Conservation (phyloP, 2,113 vertebrate species). For the Sitta europaea region DNA sequence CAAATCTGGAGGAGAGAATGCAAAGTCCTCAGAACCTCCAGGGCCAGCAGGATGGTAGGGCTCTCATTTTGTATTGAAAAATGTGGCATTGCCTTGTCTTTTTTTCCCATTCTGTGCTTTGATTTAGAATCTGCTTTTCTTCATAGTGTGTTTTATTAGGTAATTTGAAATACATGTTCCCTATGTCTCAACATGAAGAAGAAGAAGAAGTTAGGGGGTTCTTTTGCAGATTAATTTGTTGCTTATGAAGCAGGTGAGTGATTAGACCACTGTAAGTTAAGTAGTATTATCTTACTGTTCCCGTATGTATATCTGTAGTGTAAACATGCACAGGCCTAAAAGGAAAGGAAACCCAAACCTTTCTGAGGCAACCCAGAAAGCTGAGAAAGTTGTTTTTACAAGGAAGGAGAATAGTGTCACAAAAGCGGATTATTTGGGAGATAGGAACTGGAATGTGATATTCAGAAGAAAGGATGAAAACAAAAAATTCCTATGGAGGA, state of each 20-base stretch:
- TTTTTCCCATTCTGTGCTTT: not conserved
- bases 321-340: not conserved
- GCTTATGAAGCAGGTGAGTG: conserved; percentile 6
- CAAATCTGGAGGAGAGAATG: conserved; percentile 84
- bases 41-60: conserved; percentile 82
- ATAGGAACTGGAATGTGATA: not conserved
- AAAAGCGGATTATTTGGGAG: not conserved
- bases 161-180: not conserved
- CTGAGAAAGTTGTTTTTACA: not conserved
- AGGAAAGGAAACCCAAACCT: not conserved
- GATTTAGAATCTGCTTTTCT: conserved; percentile 10
- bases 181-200: not conserved
- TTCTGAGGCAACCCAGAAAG: not conserved
- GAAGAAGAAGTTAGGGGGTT: not conserved
- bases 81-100: not conserved
- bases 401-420: not conserved
- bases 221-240: conserved; percentile 6
- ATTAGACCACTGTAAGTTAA: not conserved
- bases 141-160: not conserved
- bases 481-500: not conserved
- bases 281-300: not conserved
- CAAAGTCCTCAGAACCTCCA: conserved; percentile 82
- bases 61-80: not conserved
- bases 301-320: not conserved
- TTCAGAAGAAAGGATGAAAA: not conserved